Percentiles rank a stretch among this genome's conserved stretches.
phyloP scores from a whole-genome alignment of 2,113 vertebrate genomes.

The Pangasianodon hypophthalmus region DNA sequence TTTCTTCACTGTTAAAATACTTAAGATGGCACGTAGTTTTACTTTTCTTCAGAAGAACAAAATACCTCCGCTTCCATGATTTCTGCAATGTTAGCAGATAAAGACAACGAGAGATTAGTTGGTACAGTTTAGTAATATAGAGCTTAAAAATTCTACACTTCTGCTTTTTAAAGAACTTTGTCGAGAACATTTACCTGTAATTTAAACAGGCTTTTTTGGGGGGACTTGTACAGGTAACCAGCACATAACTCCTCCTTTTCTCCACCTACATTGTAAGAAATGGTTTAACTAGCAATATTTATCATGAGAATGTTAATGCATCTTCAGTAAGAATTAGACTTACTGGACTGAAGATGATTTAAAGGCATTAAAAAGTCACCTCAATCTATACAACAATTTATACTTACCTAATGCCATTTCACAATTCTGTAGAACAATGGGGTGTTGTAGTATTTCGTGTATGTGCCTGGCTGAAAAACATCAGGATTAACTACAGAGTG shows the following conservation, averaged over 20 bases:
- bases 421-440: not conserved
- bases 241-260: constrained; percentile 51
- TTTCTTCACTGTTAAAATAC: constrained; percentile 60
- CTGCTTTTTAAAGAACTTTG: not conserved
- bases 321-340: not conserved
- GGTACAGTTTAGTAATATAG: not conserved
- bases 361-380: constrained; percentile 13
- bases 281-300: not conserved
- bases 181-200: constrained; percentile 56
- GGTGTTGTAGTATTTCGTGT: not conserved
- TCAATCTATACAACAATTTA: not conserved
- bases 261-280: constrained; percentile 15
- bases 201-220: constrained; percentile 50
- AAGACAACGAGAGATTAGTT: not conserved
- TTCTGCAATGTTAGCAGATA: constrained; percentile 54
- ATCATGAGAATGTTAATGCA: not conserved
- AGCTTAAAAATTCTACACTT: not conserved
- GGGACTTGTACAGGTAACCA: constrained; percentile 73
- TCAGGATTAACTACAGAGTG: not conserved
- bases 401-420: constrained; percentile 40
- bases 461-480: not conserved
- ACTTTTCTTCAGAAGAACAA: constrained; percentile 59
- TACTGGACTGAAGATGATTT: not conserved
- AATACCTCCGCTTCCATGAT: constrained; percentile 68
- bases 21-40: constrained; percentile 56